Base-by-base conservation (phyloP, 2,113 vertebrate genomes). In the Nematolebias whitei region DNA sequence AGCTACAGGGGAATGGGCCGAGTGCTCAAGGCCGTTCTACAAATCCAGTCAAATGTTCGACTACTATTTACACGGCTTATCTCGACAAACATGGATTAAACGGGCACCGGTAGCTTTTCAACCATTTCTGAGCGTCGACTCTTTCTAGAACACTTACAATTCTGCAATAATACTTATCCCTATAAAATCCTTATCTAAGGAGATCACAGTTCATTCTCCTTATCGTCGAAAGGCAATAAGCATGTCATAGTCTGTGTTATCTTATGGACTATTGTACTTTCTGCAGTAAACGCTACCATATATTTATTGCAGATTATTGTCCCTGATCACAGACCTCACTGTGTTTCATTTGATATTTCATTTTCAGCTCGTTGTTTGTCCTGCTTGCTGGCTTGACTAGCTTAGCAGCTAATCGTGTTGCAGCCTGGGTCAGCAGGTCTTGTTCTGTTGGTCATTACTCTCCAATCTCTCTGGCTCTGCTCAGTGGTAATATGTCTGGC, bases 21-120 rank as follows among this genome's bases (percentile, higher is more conserved):
- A 78, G 82, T 76, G 76, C 87, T 87, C 82, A 69, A 87, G 88
- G 78, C 87, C 87, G 5, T 87, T 85, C 79, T 80, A 68, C 80
- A 92, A 91, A 91, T 92, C 89, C 88, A 87, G 90, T 91, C 89
- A 91, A 90, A 92, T 87, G 89, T 90, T 88, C 58, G 75, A 85
- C 86, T 81, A 79, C 89, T 92, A 90, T 92, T 85, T 90, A 91
- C 85, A 85, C 75, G 88, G 86, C 85, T 91, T 90, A 92, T 92
- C 92, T 90, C 69, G 23, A 80, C 89, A 90, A 92, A 89, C 87
- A 86, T 82, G 87, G 92, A 90, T 93, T 92, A 91, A 79, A 76
- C 71, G 16, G 73, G 74, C 63, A 76, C 52, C 63, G 62, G 72
- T 70, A 66, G 80, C 82, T 85, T 80, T 85, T 84, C 76, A 54